Evolutionary conservation across 2,797 vertebrate genomes (phyloP), one percentile per base, ranked within the genome.

Genomic region (Miichthys miiuy): DNA sequence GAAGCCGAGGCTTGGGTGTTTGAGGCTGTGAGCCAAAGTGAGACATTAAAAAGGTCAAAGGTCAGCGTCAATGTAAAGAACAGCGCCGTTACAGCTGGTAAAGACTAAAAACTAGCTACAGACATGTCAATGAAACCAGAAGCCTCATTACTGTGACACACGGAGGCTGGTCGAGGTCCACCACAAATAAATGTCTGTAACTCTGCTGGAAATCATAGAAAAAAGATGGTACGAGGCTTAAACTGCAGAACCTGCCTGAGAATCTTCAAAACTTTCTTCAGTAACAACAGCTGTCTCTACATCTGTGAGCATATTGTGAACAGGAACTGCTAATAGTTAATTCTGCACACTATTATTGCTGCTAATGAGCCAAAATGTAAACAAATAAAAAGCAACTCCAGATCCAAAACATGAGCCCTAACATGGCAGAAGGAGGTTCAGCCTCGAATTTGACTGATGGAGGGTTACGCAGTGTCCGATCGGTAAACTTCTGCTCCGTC

Each of bases 41-140:
- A 65, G 57, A 63, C 68, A 67, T 56, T 23, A 1, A 17, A 34
- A 38, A 56, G 63, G 57, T 71, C 68, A 7, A 42, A 65, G 72
- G 67, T 86, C 69, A 20, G 17, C 3, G 41, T 71, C 47, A 12
- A 58, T 9, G 67, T 30, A 42, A 10, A 63, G 44, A 63, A 58
- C 12, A 7, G 27, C 50, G 2, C 1, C 16, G 1, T 5, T 18
- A 11, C 38, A 50, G 44, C 7, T 5, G 23, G 8, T 17, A 9
- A 61, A 72, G 51, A 62, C 58, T 4, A 0, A 0, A 1, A 13
- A 50, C 1, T 1, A 7, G 44, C 44, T 68, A 0, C 51, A 44
- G 65, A 42, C 42, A n/a, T 23, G 42, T 57, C 2, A 63, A 18
- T 20, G 0, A 50, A 69, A 64, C 4, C 25, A 16, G 57, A 25